Base-by-base conservation (phyloP, 2,113 vertebrate genomes). In the Sclerurus mexicanus region DNA sequence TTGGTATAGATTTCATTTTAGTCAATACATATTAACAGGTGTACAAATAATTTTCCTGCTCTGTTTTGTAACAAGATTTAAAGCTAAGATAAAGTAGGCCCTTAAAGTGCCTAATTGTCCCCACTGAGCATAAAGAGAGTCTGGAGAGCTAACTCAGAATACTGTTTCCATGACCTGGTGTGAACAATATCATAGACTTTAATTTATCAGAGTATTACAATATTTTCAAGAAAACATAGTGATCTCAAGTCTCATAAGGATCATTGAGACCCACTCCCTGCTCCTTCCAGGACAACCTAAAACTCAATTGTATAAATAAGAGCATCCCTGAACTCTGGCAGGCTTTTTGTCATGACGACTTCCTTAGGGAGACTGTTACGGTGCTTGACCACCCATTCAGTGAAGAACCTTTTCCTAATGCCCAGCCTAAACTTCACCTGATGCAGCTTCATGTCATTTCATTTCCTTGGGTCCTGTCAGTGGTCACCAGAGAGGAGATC, bases 241-340 rank as follows among this genome's bases (percentile, higher is more conserved):
- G 39, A 63, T 35, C 18, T 68, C 0, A 1, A 68, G 13, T 28
- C 19, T 4, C 6, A 25, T 58, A 35, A 49, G 5, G 30, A 21
- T 73, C 4, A 27, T 4, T 0, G 2, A 59, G 2, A 55, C n/a
- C 20, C 46, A 18, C 23, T 39, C 33, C 12, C 13, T n/a, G 4
- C 23, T 67, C 21, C 33, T 79, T 4, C 3, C 24, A 60, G 35
- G 33, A 46, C 37, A 52, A 9, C n/a, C 30, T 62, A 83, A 62
- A 75, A 24, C 1, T 49, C 49, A 88, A 67, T 4, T 11, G 6
- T 47, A 25, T 9, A 15, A 50, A 44, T 33, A 24, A 58, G 55
- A 58, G 9, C 35, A 58, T 37, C 5, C 64, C 68, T 73, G 11
- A 53, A 35, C 21, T 59, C 69, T 73, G 49, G 24, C 18, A 68